phyloP scores from a whole-genome alignment of 2,113 vertebrate species.

The Otus sunia region DNA sequence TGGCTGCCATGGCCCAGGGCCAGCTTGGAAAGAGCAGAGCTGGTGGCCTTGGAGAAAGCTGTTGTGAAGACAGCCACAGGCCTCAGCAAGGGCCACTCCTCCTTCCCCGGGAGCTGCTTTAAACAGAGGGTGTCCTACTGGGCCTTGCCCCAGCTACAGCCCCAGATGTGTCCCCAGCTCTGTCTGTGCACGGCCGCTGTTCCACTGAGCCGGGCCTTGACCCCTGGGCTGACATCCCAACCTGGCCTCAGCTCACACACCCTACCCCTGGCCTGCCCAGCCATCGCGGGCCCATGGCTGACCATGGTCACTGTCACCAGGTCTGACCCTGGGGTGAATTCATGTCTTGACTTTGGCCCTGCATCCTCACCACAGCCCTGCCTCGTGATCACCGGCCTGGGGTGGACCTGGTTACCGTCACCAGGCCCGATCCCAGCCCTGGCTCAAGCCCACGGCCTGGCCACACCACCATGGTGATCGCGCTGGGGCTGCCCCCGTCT shows the following conservation, averaged over 20 bases:
- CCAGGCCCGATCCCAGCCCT: background rate
- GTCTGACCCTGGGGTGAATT: background rate
- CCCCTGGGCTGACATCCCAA: rapidly evolving
- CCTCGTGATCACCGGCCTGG: rapidly evolving
- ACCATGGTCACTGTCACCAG: rapidly evolving
- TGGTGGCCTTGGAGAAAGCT: background rate
- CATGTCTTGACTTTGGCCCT: background rate
- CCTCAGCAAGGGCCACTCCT: background rate
- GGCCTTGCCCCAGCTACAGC: background rate
- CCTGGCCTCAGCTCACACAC: background rate
- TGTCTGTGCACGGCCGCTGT: background rate
- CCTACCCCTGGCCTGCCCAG: background rate
- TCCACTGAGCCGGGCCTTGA: rapidly evolving
- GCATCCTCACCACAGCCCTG: rapidly evolving
- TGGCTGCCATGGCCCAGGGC: background rate
- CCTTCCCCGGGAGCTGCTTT: background rate
- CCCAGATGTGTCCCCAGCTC: background rate
- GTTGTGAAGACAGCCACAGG: rapidly evolving
- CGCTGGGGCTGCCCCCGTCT: background rate
- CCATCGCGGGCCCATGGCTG: rapidly evolving
- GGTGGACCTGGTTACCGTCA: background rate
- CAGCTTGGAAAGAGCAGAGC: background rate
- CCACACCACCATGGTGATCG: rapidly evolving
- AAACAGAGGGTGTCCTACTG: rapidly evolving
- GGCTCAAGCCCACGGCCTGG: background rate